phyloP scores from a whole-genome alignment of 2,797 vertebrate genomes.

The Gymnothorax reevesii region DNA sequence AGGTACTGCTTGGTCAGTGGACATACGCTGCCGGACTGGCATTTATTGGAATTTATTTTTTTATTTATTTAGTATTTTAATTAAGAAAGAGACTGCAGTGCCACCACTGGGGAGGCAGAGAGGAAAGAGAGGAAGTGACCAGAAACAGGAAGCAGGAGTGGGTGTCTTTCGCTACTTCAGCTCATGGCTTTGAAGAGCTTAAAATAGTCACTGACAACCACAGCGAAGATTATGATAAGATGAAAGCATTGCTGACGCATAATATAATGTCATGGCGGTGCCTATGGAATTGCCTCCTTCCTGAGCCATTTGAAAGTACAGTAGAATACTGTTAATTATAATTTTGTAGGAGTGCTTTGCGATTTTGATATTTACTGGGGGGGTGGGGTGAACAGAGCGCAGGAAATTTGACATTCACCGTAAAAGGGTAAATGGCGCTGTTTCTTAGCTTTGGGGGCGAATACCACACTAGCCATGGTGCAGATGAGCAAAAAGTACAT shows the following conservation, averaged over 20 bases:
- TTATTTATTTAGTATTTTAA: neutral
- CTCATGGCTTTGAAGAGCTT: constrained; percentile 33
- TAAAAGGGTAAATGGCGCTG: neutral
- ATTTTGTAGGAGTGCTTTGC: neutral
- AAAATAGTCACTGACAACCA: constrained; percentile 32
- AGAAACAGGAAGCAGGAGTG: constrained; percentile 15
- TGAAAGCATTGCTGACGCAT: constrained; percentile 33
- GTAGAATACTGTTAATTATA: constrained; percentile 22
- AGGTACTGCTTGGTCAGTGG: constrained; percentile 53
- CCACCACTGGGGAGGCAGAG: neutral
- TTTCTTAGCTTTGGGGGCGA: neutral
- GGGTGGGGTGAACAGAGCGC: neutral
- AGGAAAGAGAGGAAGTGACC: neutral
- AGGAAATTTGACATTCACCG: neutral
- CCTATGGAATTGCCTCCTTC: neutral
- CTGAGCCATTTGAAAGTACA: neutral
- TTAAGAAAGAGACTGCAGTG: neutral
- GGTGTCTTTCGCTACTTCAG: constrained; percentile 24
- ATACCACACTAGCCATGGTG: neutral
- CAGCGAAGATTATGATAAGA: constrained; percentile 34
- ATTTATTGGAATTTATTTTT: too few species aligned
- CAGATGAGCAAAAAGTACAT: neutral
- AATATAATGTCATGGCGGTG: constrained; percentile 12
- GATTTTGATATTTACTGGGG: neutral
- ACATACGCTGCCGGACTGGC: constrained; percentile 41